Percentiles rank a stretch among this genome's conserved stretches.
phyloP scores from a whole-genome alignment of 2,797 vertebrate genomes.

The Meriones psammophilus region DNA sequence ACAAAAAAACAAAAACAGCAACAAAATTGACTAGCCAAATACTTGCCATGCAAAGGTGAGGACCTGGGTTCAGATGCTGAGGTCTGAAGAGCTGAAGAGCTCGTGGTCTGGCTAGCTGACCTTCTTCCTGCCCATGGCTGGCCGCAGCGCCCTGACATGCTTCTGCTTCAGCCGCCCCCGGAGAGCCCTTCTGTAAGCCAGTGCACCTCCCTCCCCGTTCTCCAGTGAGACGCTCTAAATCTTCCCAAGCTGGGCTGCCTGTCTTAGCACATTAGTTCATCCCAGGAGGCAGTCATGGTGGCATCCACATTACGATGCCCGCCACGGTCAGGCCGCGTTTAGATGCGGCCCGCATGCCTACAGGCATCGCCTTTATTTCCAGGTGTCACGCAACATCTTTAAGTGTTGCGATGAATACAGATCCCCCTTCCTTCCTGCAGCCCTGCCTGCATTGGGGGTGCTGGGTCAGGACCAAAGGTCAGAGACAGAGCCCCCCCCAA shows the following conservation, averaged over 20 bases:
- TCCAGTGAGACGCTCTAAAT: not conserved
- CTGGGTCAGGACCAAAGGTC: not conserved
- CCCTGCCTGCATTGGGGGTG: not conserved
- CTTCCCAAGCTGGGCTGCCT: accelerated
- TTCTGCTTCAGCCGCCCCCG: not conserved
- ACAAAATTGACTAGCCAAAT: not conserved
- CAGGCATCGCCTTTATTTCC: not conserved
- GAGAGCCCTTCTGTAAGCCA: not conserved
- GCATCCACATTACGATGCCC: not conserved
- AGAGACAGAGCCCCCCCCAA: not conserved
- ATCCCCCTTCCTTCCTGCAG: not conserved
- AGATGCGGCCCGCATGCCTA: no score
- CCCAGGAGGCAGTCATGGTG: not conserved
- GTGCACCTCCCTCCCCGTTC: not conserved
- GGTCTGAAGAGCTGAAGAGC: not conserved
- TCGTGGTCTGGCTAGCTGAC: not conserved
- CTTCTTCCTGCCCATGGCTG: not conserved
- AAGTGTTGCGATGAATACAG: not conserved
- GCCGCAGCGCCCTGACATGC: not conserved
- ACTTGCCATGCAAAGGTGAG: not conserved
- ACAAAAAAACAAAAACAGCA: no score
- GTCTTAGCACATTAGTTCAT: not conserved
- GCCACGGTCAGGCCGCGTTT: not conserved
- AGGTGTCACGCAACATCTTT: not conserved
- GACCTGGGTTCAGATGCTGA: not conserved